Evolutionary conservation across 2,113 vertebrate species (phyloP).

Genomic region (Oreochromis niloticus): DNA sequence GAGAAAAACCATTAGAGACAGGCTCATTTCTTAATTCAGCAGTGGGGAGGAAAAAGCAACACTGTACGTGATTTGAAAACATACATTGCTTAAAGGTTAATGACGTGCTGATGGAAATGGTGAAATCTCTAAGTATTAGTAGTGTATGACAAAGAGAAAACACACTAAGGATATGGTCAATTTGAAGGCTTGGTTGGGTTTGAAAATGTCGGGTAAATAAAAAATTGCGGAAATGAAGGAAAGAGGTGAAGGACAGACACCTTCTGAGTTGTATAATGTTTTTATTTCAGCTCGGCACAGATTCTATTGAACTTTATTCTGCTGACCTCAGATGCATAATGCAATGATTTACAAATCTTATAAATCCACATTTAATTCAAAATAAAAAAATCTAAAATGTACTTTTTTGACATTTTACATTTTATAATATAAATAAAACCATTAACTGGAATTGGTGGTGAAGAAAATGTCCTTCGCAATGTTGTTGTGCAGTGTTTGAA

Average conservation of each 20-base stretch:
- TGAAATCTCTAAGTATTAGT: background rate
- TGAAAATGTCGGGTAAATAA: background rate
- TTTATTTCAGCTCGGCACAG: background rate
- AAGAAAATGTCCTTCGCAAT: accelerated
- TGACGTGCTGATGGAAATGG: background rate
- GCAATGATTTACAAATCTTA: background rate
- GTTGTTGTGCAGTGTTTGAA: background rate
- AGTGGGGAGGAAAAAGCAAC: background rate
- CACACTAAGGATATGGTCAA: background rate
- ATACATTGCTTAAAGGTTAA: constrained; percentile 42
- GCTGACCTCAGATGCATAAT: background rate
- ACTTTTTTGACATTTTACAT: background rate
- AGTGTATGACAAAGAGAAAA: background rate
- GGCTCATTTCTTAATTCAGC: constrained; percentile 35
- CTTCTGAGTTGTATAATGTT: background rate
- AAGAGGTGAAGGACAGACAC: background rate
- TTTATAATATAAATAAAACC: background rate
- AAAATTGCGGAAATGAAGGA: background rate
- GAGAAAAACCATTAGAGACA: constrained; percentile 37
- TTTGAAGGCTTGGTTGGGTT: background rate
- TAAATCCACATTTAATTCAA: background rate
- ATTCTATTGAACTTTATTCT: background rate
- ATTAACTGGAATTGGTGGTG: background rate
- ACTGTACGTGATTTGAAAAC: constrained; percentile 26
- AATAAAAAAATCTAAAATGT: background rate